Evolutionary conservation across 2,888 invertebrate species (phyloP), one percentile per base, ranked within the genome.

Genomic region (Ceriagrion tenellum): DNA sequence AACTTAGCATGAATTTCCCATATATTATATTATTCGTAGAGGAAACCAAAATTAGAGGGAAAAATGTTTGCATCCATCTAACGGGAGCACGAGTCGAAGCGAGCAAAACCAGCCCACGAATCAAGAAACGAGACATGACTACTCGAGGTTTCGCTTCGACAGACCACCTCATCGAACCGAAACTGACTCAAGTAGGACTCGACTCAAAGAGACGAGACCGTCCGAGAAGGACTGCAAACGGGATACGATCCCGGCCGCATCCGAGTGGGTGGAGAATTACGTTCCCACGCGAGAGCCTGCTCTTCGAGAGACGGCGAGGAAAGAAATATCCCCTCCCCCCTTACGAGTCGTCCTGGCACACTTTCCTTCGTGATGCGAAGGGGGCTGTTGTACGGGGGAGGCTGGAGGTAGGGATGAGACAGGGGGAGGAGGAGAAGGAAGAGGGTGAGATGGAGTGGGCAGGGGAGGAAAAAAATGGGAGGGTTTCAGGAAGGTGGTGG

Each of bases 201-300:
- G 59, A 20, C 74, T 81, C 30, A 0, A 10, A 59, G 56, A 59
- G 59, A 59, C 59, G 59, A 8, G 74, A 81, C 74, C 74, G 74
- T 81, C 30, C n/a, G 12, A 81, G 74, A 35, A 81, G 30, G 74
- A 35, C 74, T 81, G 20, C 35, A n/a, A 12, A 63, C 69, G 93
- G 93, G 93, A 93, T 69, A 40, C 93, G 93, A 93, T 93, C 93
- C 91, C 93, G 91, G 91, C 91, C 35, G 40, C 91, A 40, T 91
- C 59, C 63, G 56, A 69, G 47, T 69, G 69, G 69, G 69, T 69
- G 93, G 93, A 93, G 63, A 93, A 93, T 23, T 63, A 10, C 30
- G 63, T 91, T 93, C 93, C 93, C 93, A 93, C 93, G 93, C 30
- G 91, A 30, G 63, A 59, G 69, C 35, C n/a, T n/a, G n/a, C n/a